Base-by-base conservation (phyloP, 2,113 vertebrate species). In the Sterna hirundo region DNA sequence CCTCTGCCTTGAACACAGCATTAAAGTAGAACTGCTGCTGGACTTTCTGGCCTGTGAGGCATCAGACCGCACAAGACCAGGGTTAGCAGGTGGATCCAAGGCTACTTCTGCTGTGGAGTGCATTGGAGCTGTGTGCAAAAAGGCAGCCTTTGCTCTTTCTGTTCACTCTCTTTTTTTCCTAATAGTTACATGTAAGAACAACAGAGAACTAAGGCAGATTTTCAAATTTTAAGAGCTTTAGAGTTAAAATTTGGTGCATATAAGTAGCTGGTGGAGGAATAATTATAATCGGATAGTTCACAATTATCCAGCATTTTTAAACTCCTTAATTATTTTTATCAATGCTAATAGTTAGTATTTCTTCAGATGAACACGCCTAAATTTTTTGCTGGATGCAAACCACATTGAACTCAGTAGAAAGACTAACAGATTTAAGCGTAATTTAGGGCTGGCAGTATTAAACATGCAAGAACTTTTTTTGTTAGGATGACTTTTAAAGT, bases 151-250 rank as follows among this genome's bases (percentile, higher is more conserved):
- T 51, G 22, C 3, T 76, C 12, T 51, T 74, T 49, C 47, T 76
- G 10, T 36, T 70, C 7, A 5, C 0, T 34, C 3, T 21, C 6
- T 10, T 18, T 21, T 54, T 17, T 22, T 5, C 5, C 14, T 51
- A 26, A 5, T 14, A 61, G 27, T 19, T 57, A 19, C 20, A 32
- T 61, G 4, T 23, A 32, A 66, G 10, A 70, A 19, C 7, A 70
- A n/a, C 6, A 29, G 1, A 55, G 4, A 66, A 62, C 5, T 26
- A 72, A 74, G 2, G 12, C 10, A 76, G 11, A 52, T 71, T 62
- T 52, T 49, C 15, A 22, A 69, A 42, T 79, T 30, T 69, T 27
- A 79, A 46, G 6, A 1, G 1, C 23, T 83, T 69, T 44, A 86
- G 16, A 30, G 15, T 18, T 58, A 74, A 70, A 69, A 8, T 46